Base-by-base conservation (phyloP, 2,113 vertebrate species). In the Chloropsis cyanopogon region DNA sequence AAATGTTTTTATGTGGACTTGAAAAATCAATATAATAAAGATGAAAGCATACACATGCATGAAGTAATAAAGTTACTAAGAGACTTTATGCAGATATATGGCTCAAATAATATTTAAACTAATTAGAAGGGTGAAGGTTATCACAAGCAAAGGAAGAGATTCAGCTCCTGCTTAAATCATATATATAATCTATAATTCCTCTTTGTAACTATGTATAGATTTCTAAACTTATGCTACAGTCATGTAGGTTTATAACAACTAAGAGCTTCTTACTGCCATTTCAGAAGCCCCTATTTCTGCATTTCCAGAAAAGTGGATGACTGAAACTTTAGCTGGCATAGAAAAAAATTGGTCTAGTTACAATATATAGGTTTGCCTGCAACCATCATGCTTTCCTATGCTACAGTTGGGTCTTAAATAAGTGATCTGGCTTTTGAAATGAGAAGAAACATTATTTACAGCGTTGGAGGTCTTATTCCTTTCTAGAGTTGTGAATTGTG, bases 11-110 rank as follows among this genome's bases (percentile, higher is more conserved):
- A 7, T 78, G 26, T 81, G 35, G 42, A 84, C 60, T 83, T 81
- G 59, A 90, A 93, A 94, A 83, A 96, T 93, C 82, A 93, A 73
- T 90, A 59, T 47, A 85, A 90, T 90, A 83, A 88, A 92, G 29
- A 61, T 68, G 44, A 94, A 90, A 86, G 52, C 42, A 76, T 70
- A 39, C 6, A 66, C 18, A 73, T 35, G n/a, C 20, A 82, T 20
- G 77, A 94, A 90, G 22, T 26, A 82, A 57, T 65, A 61, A 72
- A 86, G 26, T 59, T 77, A 63, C 28, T 54, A 35, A 56, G 15
- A 80, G 10, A 73, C 13, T 69, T 86, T 61, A 49, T 56, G 35
- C n/a, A 86, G 88, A 83, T 49, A 81, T 26, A 57, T 70, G 33
- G 12, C 54, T 80, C 59, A 80, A 87, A 94, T n/a, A 70, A 60